Evolutionary conservation across 64 coral and sea anemone species (phyloP), one percentile per base, ranked within the genome.

Genomic region (Orbicella faveolata): DNA sequence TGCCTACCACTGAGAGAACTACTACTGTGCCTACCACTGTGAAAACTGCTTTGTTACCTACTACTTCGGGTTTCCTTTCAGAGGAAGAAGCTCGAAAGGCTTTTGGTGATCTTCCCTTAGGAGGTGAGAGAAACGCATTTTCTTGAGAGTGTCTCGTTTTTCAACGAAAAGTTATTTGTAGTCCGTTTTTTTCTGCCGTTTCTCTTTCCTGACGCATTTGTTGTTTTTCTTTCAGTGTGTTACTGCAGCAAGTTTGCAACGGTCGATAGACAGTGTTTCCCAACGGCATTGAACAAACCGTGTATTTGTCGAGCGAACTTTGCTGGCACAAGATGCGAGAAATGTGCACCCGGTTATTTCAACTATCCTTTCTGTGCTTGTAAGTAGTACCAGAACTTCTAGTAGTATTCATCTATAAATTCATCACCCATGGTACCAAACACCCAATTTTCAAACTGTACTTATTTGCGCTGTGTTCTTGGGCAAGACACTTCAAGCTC

Each of bases 181-280:
- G 63, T 65, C 34, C 21, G 13, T 19, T 18, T 36, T 18, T 39
- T 34, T 76, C 30, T 33, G 11, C 34, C 15, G 4, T 44, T 77
- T 77, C 30, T 30, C 30, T 2, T 48, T 64, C 36, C 8, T 36
- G 34, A 23, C 44, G 20, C 61, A 3, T 35, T 61, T 63, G 16
- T 30, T 44, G 34, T 82, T 80, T 37, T 23, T 4, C 21, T 75
- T 81, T 83, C 76, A 97, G 95, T 97, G 93, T 97, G 95, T 52
- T 97, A 78, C 35, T 97, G 95, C 61, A 90, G 87, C 79, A 97
- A 68, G 54, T 97, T 90, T 57, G 92, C 95, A 8, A 94, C 95
- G 2, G 76, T n/a, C 10, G 92, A 85, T 48, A 81, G 81, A 23
- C 88, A 88, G 34, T 97, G 95, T 36, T 94, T 94, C 23, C 95